Percentiles rank a stretch among this genome's conserved stretches.
Conservation (phyloP, 2,888 invertebrate genomes). For the Andrena dorsata region DNA sequence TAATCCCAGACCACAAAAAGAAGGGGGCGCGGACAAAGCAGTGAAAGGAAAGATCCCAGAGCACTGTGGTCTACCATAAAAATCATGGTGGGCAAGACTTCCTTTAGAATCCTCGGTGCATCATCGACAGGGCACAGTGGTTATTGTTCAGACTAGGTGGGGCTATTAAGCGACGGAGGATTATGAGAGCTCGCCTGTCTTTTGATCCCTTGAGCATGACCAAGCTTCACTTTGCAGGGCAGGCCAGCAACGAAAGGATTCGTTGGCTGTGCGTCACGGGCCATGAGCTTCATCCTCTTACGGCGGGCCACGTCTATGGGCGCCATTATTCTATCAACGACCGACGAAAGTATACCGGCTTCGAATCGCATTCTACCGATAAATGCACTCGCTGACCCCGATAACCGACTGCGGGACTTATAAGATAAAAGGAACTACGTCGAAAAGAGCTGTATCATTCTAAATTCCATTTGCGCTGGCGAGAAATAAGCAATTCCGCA, state of each 20-base stretch:
- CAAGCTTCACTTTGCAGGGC: constrained; percentile 61
- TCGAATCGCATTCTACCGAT: constrained; percentile 42
- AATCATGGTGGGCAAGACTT: constrained; percentile 1
- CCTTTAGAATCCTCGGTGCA: constrained; percentile 28
- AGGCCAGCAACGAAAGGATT: constrained; percentile 67
- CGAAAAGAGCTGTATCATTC: constrained; percentile 8
- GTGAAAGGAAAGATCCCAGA: constrained; percentile 12
- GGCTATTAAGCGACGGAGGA: constrained; percentile 69
- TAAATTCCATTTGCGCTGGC: background rate
- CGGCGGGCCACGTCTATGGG: constrained; percentile 14
- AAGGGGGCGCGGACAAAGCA: constrained; percentile 1
- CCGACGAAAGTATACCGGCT: constrained; percentile 48
- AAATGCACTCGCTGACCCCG: too few species aligned
- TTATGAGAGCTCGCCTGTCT: constrained; percentile 64
- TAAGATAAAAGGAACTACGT: constrained; percentile 6
- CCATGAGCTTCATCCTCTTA: constrained; percentile 62
- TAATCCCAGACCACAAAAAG: background rate
- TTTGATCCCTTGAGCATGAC: constrained; percentile 72
- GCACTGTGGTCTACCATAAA: background rate
- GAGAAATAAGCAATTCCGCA: background rate
- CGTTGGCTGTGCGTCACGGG: constrained; percentile 58
- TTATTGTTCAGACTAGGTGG: constrained; percentile 66
- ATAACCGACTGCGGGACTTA: background rate
- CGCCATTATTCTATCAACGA: constrained; percentile 57
- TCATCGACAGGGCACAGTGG: constrained; percentile 51